Conservation (phyloP, 2,797 vertebrate species). For the Darevskia mixta region DNA sequence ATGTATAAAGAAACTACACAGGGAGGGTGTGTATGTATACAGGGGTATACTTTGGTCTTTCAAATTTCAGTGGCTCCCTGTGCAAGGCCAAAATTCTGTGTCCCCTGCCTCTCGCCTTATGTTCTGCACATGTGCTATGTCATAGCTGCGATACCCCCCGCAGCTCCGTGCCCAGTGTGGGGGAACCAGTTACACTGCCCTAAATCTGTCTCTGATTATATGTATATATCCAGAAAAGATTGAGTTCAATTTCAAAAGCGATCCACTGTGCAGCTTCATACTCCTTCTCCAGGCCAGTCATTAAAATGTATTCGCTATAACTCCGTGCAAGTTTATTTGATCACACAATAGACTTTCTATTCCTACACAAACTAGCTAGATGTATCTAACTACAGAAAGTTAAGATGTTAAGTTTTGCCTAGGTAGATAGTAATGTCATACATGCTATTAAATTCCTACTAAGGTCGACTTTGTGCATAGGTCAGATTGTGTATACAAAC, state of each 20-base stretch:
- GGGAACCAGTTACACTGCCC: too few species aligned
- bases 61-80: too few species aligned
- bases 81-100: too few species aligned
- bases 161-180: too few species aligned
- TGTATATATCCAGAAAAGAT: background rate
- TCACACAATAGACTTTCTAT: background rate
- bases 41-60: too few species aligned
- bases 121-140: too few species aligned
- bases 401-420: background rate
- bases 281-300: background rate
- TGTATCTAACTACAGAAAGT: background rate
- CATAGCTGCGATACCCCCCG: too few species aligned
- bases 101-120: too few species aligned
- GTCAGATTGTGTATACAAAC: slow-evolving; percentile 71
- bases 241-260: background rate
- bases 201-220: too few species aligned
- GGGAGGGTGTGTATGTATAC: too few species aligned
- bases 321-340: background rate
- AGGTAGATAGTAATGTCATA: background rate
- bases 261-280: background rate
- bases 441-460: background rate
- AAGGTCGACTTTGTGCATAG: background rate
- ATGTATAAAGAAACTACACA: background rate
- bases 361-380: background rate
- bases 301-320: background rate